Evolutionary conservation across 2,888 invertebrate genomes (phyloP).

Genomic region (Hyppa rectilinea): DNA sequence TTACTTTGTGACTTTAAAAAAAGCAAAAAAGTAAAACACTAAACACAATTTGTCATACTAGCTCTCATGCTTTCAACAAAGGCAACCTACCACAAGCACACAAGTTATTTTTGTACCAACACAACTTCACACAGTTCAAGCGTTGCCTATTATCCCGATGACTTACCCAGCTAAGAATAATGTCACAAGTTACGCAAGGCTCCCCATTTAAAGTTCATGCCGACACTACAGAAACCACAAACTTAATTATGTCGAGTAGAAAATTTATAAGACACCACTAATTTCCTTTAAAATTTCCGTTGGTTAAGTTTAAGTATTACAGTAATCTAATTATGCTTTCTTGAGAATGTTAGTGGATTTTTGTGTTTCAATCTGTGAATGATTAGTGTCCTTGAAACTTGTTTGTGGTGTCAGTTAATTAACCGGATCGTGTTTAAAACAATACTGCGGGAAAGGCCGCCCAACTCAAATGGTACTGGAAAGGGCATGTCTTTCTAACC

Average conservation of each 20-base stretch:
- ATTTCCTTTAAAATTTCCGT: conserved; percentile 66
- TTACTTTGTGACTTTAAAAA: not conserved
- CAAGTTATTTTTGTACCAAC: conserved; percentile 10
- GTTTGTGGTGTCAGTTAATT: too few relatives aligned
- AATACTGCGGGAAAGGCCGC: too few relatives aligned
- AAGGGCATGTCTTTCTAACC: not conserved
- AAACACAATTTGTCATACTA: not conserved
- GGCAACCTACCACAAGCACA: not conserved
- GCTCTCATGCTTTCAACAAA: conserved; percentile 6
- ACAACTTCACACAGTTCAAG: conserved; percentile 41
- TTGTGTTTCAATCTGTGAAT: conserved; percentile 40
- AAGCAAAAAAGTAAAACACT: not conserved
- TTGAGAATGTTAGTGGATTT: conserved; percentile 20
- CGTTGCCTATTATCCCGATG: conserved; percentile 65
- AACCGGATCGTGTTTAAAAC: too few relatives aligned
- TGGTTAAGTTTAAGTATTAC: conserved; percentile 54
- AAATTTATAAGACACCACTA: conserved; percentile 73
- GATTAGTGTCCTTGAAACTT: not conserved
- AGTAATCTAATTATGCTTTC: conserved; percentile 51
- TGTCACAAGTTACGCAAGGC: conserved; percentile 75
- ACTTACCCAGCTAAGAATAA: conserved; percentile 74
- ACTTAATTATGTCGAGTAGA: conserved; percentile 77
- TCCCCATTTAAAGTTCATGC: conserved; percentile 80
- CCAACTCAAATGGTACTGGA: not conserved
- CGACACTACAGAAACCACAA: conserved; percentile 72